These are phyloP conservation scores for Hypena proboscidalis DNA, from an alignment of 2,888 invertebrate genomes.

Conservation along the genomic window DNA sequence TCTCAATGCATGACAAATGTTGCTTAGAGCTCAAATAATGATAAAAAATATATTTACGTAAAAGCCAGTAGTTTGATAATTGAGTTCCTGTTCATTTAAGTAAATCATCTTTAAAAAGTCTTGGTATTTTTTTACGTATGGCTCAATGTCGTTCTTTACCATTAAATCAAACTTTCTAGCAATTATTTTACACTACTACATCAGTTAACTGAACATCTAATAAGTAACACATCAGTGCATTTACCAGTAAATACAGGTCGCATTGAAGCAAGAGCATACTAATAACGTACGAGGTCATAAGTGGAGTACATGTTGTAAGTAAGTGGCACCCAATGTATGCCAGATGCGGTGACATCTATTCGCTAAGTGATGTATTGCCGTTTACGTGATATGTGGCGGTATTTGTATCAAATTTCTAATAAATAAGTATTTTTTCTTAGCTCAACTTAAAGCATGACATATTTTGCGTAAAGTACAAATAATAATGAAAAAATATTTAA, in stretches of 20 bases:
- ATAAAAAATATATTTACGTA: too few relatives aligned
- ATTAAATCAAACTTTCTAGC: background rate
- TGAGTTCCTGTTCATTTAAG: too few relatives aligned
- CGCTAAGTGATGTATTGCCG: conserved; percentile 22
- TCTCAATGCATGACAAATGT: background rate
- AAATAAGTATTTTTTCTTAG: background rate
- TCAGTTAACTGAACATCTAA: background rate
- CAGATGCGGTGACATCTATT: conserved; percentile 11
- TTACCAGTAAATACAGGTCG: conserved; percentile 1
- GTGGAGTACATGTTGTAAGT: conserved; percentile 20
- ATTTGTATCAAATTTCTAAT: too few relatives aligned
- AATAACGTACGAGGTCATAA: conserved; percentile 15
- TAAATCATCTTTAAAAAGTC: too few relatives aligned
- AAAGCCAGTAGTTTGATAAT: too few relatives aligned
- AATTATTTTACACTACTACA: background rate
- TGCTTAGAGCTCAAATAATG: too few relatives aligned
- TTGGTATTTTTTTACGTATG: too few relatives aligned
- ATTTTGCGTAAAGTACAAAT: too few relatives aligned
- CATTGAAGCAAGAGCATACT: conserved; percentile 22
- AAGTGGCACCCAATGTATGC: conserved; percentile 33
- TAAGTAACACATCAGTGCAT: background rate
- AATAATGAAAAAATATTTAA: too few relatives aligned
- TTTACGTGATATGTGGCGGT: background rate
- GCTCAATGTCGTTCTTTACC: too few relatives aligned
- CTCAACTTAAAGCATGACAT: background rate